Percentiles rank a stretch among this genome's conserved stretches.
Evolutionary conservation across 2,888 invertebrate species (phyloP).

Genomic region (Cyclophora albipunctata): DNA sequence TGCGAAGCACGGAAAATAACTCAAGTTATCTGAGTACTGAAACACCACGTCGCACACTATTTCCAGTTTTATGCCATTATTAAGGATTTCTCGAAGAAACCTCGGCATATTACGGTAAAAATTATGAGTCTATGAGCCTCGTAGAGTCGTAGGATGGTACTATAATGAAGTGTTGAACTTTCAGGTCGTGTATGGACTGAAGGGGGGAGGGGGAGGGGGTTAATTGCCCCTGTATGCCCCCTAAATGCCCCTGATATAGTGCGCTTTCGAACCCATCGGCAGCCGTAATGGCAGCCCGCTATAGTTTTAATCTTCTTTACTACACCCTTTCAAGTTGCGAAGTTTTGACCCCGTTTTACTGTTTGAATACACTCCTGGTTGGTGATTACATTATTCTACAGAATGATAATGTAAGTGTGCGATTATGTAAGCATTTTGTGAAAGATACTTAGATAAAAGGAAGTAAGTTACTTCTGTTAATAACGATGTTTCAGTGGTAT

Average conservation of each 20-base stretch:
- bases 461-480: too few species aligned
- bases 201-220: conserved; percentile 23
- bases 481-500: too few species aligned
- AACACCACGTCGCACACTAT: too few species aligned
- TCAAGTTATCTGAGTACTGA: too few species aligned
- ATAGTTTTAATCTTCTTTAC: conserved; percentile 71
- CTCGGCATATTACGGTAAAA: conserved; percentile 27
- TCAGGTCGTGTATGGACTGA: conserved; percentile 57
- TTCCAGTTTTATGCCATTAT: too few species aligned
- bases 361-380: conserved; percentile 22
- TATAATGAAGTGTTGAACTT: conserved; percentile 68
- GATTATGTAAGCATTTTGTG: too few species aligned
- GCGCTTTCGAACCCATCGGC: conserved; percentile 38
- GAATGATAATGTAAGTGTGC: not conserved
- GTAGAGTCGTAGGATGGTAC: conserved; percentile 48
- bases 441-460: not conserved
- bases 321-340: conserved; percentile 50
- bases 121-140: conserved; percentile 51
- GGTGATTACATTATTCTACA: not conserved
- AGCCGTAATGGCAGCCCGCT: conserved; percentile 47
- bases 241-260: conserved; percentile 44
- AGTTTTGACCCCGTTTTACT: conserved; percentile 37
- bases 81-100: too few species aligned
- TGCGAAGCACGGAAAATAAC: too few species aligned
- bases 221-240: conserved; percentile 34